phyloP scores from a whole-genome alignment of 2,113 vertebrate genomes.

The Bos javanicus region DNA sequence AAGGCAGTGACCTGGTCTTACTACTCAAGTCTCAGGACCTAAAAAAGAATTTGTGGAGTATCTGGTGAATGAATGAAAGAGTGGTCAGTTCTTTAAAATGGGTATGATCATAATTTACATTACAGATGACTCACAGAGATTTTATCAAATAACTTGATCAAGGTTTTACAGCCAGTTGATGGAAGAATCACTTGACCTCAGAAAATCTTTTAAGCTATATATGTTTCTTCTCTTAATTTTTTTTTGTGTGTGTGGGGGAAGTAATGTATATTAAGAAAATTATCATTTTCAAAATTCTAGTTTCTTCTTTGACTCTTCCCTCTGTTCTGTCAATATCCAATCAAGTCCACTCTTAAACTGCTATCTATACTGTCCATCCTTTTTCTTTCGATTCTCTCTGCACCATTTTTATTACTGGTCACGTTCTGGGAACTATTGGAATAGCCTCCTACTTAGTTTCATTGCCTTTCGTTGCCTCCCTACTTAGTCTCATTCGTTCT shows the following conservation, averaged over 20 bases:
- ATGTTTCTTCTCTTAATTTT: background rate
- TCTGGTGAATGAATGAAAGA: background rate
- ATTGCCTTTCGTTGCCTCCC: background rate
- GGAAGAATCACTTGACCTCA: background rate
- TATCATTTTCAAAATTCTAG: background rate
- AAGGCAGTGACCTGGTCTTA: background rate
- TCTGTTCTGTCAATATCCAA: background rate
- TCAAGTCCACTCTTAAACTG: background rate
- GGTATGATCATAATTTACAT: background rate
- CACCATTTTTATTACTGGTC: background rate
- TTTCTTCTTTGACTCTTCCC: background rate
- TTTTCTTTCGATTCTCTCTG: background rate
- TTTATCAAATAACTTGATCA: background rate
- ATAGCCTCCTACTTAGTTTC: background rate
- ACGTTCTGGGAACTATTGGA: background rate
- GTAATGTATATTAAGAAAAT: background rate
- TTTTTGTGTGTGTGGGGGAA: rapidly evolving
- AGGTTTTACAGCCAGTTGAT: background rate
- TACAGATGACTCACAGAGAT: background rate
- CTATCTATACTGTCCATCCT: background rate
- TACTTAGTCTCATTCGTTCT: background rate
- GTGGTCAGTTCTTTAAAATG: background rate
- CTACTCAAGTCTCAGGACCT: background rate
- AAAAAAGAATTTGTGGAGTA: background rate
- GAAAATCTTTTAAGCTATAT: background rate